Conservation (phyloP, 2,888 invertebrate genomes). For the Drosophila suboccidentalis region DNA sequence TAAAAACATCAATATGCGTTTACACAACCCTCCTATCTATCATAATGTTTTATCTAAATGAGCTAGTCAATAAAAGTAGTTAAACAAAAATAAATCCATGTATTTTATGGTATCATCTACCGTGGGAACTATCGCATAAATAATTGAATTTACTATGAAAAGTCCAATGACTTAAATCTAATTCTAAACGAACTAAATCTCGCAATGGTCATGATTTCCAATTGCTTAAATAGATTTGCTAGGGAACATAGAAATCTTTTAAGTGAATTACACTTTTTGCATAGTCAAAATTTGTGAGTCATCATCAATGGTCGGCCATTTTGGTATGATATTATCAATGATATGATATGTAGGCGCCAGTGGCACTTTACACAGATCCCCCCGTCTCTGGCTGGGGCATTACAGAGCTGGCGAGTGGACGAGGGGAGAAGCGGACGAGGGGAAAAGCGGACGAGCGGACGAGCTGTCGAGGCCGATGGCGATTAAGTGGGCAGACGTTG, state of each 20-base stretch:
- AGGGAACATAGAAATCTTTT: neutral
- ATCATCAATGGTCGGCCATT: conserved; percentile 58
- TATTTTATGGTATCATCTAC: neutral
- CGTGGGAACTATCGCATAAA: neutral
- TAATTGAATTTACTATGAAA: neutral
- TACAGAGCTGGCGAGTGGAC: neutral
- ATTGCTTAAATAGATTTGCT: conserved; percentile 15
- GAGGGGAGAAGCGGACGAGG: conserved; percentile 11
- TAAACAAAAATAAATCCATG: no score
- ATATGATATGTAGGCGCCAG: conserved; percentile 76
- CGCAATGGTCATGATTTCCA: neutral
- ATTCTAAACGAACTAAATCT: neutral
- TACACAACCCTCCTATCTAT: no score
- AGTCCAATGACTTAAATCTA: neutral
- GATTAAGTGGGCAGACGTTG: conserved; percentile 64
- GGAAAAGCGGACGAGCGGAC: conserved; percentile 18
- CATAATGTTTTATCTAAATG: no score
- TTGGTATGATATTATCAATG: conserved; percentile 69
- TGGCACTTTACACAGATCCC: conserved; percentile 76
- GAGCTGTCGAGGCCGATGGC: conserved; percentile 45
- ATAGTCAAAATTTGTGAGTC: conserved; percentile 37
- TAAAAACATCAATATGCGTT: neutral
- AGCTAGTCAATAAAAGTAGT: no score
- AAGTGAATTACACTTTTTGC: conserved; percentile 28
- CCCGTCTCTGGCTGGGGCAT: conserved; percentile 29